Base-by-base conservation (phyloP, 2,888 invertebrate species). In the Phaonia tiefii region DNA sequence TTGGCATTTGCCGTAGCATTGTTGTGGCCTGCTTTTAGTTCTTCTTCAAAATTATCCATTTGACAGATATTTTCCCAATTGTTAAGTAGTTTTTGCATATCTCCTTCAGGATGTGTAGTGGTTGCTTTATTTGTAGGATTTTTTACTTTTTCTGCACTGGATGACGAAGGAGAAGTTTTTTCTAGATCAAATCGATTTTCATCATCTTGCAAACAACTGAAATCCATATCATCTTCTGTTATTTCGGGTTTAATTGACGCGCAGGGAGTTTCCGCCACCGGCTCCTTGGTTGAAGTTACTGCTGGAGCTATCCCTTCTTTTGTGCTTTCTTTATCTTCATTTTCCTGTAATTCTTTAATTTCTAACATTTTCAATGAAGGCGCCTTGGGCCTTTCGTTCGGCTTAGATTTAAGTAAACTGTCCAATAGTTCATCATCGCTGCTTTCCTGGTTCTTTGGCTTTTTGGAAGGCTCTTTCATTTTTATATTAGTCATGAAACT, bases 41-140 rank as follows among this genome's bases (percentile, higher is more conserved):
- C 89, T 42, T 89, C 87, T 20, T 89, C 89, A 67, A 91, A 90
- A 15, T 89, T 88, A 74, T 89, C 88, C 84, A 87, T 86, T 83
- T 90, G 89, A 75, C 89, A 90, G 25, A 89, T 88, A 73, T 86
- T 89, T 74, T 90, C 90, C 91, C 90, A 90, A 71, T 90, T 90
- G 77, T 84, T 89, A 0, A 90, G 85, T 22, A 90, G 76, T 51
- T 86, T 87, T 72, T 88, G 86, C 81, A 89, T 85, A 63, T 90
- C 90, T n/a, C 85, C 85, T 3, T 80, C 72, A 7, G 85, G 84
- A 22, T 82, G 49, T 5, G 8, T 8, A 42, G 25, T 51, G 15
- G 25, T 63, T 82, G 84, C 56, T 8, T 31, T 31, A 31, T 5
- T 8, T 1, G 17, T 26, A 7, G 75, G 56, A 13, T 75, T 65